A percentile compares a stretch with the other conserved stretches of the same genome.
Conservation (phyloP, 2,888 invertebrate genomes). For the Calliphora vomitoria region DNA sequence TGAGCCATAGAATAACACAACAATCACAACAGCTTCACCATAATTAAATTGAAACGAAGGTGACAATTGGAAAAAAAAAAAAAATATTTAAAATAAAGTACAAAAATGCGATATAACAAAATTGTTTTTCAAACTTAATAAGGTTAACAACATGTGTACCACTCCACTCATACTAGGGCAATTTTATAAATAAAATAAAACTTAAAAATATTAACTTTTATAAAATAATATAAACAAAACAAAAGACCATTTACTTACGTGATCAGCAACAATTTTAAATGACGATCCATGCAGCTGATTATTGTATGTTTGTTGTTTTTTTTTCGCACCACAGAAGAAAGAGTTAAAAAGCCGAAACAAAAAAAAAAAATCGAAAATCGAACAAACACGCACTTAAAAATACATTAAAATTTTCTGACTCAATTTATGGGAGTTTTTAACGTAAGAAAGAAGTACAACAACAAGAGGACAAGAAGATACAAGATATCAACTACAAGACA, state of each 20-base stretch:
- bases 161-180: neutral
- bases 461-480: constrained; percentile 37
- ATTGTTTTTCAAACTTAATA: constrained; percentile 39
- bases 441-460: neutral
- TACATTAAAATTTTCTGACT: constrained; percentile 4
- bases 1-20: constrained; percentile 32
- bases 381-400: constrained; percentile 18
- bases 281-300: constrained; percentile 29
- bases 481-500: constrained; percentile 7
- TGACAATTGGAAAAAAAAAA: constrained; percentile 43
- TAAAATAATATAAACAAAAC: constrained; percentile 30
- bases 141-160: constrained; percentile 54
- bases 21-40: neutral
- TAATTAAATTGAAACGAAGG: constrained; percentile 14
- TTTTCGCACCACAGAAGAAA: neutral
- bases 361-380: constrained; percentile 28
- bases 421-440: constrained; percentile 53
- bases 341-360: neutral
- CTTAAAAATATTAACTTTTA: neutral
- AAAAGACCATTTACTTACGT: constrained; percentile 64
- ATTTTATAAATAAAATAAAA: neutral
- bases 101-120: constrained; percentile 25
- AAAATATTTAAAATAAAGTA: too few species aligned
- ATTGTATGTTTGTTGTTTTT: neutral
- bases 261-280: constrained; percentile 49